phyloP scores from a whole-genome alignment of 2,113 vertebrate genomes.

The Chinchilla lanigera region DNA sequence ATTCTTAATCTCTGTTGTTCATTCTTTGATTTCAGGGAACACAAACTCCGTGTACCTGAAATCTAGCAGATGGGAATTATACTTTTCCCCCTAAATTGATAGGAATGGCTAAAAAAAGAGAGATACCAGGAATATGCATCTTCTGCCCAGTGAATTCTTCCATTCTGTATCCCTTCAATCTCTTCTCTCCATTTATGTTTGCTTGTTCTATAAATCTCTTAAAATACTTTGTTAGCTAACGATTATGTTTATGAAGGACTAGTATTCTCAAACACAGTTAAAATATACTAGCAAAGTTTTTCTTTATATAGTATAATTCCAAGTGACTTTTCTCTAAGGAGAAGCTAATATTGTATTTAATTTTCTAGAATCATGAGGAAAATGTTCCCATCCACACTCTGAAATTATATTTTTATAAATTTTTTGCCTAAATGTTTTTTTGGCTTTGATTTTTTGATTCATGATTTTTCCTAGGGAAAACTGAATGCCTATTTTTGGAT shows the following conservation, averaged over 20 bases:
- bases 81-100: background rate
- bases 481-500: background rate
- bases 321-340: background rate
- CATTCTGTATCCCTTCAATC: background rate
- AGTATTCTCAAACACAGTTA: background rate
- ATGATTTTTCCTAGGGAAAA: background rate
- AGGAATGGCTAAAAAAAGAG: background rate
- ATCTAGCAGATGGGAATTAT: background rate
- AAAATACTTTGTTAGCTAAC: background rate
- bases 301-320: too few relatives aligned
- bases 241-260: background rate
- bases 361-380: background rate
- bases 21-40: background rate
- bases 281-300: background rate
- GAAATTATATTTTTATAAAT: background rate
- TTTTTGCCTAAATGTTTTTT: background rate
- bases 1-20: background rate
- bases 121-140: fast-evolving
- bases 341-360: background rate
- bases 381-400: background rate
- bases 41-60: background rate
- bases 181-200: background rate
- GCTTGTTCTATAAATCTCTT: background rate
- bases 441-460: slow-evolving; percentile 17
- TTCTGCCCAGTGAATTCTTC: fast-evolving